Conservation (phyloP, 2,797 vertebrate species). For the Falco peregrinus region DNA sequence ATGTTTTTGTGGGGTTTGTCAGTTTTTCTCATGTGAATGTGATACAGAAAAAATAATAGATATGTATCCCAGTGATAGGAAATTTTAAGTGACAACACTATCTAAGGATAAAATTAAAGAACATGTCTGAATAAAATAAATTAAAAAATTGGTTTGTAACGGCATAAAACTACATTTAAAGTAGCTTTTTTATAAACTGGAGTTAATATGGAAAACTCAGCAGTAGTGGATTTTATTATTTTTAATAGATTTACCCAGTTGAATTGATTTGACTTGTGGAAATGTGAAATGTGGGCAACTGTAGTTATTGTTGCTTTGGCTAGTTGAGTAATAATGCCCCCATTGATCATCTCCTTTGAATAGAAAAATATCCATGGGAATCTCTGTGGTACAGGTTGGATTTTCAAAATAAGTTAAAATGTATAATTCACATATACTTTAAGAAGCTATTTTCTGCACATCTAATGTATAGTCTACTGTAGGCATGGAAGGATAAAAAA, state of each 20-base stretch:
- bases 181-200: neutral
- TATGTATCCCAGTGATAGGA: neutral
- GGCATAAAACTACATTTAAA: neutral
- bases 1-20: neutral
- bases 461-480: neutral
- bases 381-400: neutral
- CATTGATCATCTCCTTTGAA: neutral
- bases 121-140: neutral
- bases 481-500: neutral
- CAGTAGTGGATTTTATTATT: neutral
- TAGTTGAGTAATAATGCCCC: neutral
- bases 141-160: neutral
- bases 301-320: neutral
- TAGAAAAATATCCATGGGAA: neutral
- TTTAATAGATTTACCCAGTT: neutral
- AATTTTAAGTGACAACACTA: neutral
- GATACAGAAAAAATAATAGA: neutral
- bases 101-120: neutral
- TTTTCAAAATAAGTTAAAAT: neutral
- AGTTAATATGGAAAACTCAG: neutral
- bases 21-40: conserved; percentile 23
- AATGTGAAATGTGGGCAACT: neutral
- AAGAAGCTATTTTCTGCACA: neutral
- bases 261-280: neutral
- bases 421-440: neutral